A percentile compares a stretch with the other conserved stretches of the same genome.
These are phyloP conservation scores for Galeopterus variegatus DNA, from an alignment of 2,113 vertebrate genomes.

Conservation along the genomic window DNA sequence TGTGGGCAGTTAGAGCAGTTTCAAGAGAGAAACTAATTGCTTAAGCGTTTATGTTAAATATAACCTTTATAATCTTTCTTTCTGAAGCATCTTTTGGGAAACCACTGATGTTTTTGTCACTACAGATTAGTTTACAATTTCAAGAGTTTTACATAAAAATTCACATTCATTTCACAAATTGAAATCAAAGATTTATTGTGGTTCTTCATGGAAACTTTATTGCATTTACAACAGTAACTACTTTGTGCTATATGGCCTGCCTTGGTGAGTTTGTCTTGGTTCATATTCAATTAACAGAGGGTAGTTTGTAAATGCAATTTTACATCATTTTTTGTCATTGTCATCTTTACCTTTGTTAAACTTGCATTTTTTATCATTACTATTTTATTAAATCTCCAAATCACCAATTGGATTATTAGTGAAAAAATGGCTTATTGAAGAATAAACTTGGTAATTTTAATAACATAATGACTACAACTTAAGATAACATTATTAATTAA, in stretches of 20 bases:
- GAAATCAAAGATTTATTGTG: not conserved
- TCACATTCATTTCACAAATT: not conserved
- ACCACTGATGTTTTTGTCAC: not conserved
- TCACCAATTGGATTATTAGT: not conserved
- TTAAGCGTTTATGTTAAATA: not conserved
- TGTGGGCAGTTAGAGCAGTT: not conserved
- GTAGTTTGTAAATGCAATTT: not conserved
- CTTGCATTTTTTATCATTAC: not conserved
- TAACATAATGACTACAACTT: not conserved
- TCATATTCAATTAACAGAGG: not conserved
- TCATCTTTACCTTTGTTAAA: not conserved
- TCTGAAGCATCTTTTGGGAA: not conserved
- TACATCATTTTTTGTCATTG: not conserved
- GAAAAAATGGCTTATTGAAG: not conserved
- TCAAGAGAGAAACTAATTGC: not conserved
- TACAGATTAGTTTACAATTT: not conserved
- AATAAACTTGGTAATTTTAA: not conserved
- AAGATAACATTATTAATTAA: not conserved
- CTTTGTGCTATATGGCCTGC: not conserved
- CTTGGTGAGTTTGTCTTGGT: not conserved
- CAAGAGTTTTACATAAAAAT: not conserved
- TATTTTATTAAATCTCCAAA: not conserved
- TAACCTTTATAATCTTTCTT: not conserved
- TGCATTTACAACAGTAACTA: not conserved
- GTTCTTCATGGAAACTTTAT: not conserved